Evolutionary conservation across 2,888 invertebrate genomes (phyloP), one percentile per base, ranked within the genome.

Genomic region (Erebia epiphron): DNA sequence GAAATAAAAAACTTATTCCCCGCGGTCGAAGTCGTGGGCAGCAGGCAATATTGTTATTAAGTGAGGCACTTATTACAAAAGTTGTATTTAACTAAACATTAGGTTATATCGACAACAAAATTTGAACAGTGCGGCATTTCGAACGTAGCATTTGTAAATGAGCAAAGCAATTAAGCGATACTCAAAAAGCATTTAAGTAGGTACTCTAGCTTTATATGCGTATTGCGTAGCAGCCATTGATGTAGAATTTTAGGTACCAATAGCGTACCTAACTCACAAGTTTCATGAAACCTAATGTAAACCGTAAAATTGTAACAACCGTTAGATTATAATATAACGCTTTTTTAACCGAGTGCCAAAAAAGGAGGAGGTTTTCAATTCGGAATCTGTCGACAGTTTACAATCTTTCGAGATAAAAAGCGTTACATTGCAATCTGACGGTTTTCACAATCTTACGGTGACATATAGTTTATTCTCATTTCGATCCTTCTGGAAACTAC

Each of bases 151-250:
- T 58, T 58, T 58, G 26, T 58, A n/a, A 58, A 58, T 8, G 58
- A 58, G 41, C 41, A 60, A 60, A 58, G 58, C n/a, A 41, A 58
- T 58, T 58, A 58, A 58, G 35, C 35, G n/a, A 58, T 14, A 7
- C 14, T 58, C n/a, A 26, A 41, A 10, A 16, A 41, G 16, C 11
- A 60, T n/a, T 60, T 60, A 35, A 35, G 35, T 60, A 35, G 7
- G 35, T 35, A 16, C 16, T 41, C 16, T 60, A 16, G n/a, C 60
- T 41, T 60, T 9, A 60, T 9, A 60, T 43, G 58, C 18, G 54
- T 58, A n/a, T n/a, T n/a, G 35, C 35, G 35, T 58, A n/a, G n/a
- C n/a, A n/a, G n/a, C n/a, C n/a, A n/a, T n/a, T n/a, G n/a, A n/a
- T n/a, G n/a, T n/a, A n/a, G n/a, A n/a, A n/a, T n/a, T n/a, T n/a